Percentiles rank a stretch among this genome's conserved stretches.
Conservation (phyloP, 2,113 vertebrate genomes). For the Mustela lutreola region DNA sequence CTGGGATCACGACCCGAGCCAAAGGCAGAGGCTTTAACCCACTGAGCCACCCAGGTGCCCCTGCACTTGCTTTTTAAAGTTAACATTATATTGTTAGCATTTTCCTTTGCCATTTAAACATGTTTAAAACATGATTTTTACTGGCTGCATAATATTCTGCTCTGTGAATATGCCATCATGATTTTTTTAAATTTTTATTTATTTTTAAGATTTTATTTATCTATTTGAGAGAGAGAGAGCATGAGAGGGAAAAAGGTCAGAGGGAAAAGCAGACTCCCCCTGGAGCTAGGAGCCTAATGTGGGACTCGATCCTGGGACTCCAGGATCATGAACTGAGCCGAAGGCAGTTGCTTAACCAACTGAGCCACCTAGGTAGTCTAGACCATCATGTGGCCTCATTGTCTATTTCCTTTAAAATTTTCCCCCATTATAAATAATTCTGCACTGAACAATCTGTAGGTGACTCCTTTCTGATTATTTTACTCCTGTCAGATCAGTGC, state of each 20-base stretch:
- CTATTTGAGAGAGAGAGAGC: too few species aligned
- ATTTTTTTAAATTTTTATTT: background rate
- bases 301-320: too few species aligned
- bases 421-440: background rate
- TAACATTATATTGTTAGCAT: background rate
- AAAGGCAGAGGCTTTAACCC: too few species aligned
- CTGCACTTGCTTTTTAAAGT: slow-evolving; percentile 14
- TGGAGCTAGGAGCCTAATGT: too few species aligned
- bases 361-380: background rate
- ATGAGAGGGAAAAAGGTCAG: too few species aligned
- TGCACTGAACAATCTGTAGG: background rate
- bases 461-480: slow-evolving; percentile 27
- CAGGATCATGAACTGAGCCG: too few species aligned
- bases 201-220: too few species aligned
- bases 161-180: background rate
- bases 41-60: too few species aligned
- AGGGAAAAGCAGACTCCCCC: too few species aligned
- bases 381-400: background rate
- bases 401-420: background rate
- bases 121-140: slow-evolving; percentile 46
- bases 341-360: too few species aligned
- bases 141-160: background rate
- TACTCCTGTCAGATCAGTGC: background rate
- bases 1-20: too few species aligned
- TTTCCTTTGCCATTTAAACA: slow-evolving; percentile 28